Conservation (phyloP, 2,888 invertebrate species). For the Acrobeloides nanus region DNA sequence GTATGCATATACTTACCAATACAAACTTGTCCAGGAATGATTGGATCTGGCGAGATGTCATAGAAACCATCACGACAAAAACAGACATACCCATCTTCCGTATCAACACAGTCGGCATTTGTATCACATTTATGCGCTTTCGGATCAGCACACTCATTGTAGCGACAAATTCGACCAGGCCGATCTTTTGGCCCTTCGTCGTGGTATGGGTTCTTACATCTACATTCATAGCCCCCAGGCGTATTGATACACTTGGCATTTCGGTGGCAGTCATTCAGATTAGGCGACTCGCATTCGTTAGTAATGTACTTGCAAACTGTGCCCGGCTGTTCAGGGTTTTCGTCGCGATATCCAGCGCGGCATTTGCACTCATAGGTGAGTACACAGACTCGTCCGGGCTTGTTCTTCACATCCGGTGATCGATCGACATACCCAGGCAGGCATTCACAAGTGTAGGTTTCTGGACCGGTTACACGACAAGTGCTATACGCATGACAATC, state of each 20-base stretch:
- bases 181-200: slow-evolving; percentile 36
- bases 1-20: too few relatives aligned
- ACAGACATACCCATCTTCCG: slow-evolving; percentile 46
- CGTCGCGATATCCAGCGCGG: slow-evolving; percentile 48
- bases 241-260: slow-evolving; percentile 50
- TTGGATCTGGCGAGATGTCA: slow-evolving; percentile 43
- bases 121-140: slow-evolving; percentile 41
- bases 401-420: slow-evolving; percentile 33
- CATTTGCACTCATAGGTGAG: slow-evolving; percentile 44
- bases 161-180: slow-evolving; percentile 45
- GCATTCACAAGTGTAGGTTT: slow-evolving; percentile 51
- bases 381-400: slow-evolving; percentile 42
- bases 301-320: slow-evolving; percentile 47
- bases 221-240: slow-evolving; percentile 43
- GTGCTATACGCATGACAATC: slow-evolving; percentile 50
- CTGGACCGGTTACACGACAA: slow-evolving; percentile 47
- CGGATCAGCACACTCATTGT: slow-evolving; percentile 42
- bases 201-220: slow-evolving; percentile 38
- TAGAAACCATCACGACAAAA: slow-evolving; percentile 43
- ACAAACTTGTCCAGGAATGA: slow-evolving; percentile 43
- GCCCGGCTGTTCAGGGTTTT: slow-evolving; percentile 45
- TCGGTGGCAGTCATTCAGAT: slow-evolving; percentile 50
- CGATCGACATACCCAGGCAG: slow-evolving; percentile 46
- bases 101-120: slow-evolving; percentile 44
- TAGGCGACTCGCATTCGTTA: slow-evolving; percentile 50